phyloP scores from a whole-genome alignment of 2,113 vertebrate species.

The Rhizomys pruinosus region DNA sequence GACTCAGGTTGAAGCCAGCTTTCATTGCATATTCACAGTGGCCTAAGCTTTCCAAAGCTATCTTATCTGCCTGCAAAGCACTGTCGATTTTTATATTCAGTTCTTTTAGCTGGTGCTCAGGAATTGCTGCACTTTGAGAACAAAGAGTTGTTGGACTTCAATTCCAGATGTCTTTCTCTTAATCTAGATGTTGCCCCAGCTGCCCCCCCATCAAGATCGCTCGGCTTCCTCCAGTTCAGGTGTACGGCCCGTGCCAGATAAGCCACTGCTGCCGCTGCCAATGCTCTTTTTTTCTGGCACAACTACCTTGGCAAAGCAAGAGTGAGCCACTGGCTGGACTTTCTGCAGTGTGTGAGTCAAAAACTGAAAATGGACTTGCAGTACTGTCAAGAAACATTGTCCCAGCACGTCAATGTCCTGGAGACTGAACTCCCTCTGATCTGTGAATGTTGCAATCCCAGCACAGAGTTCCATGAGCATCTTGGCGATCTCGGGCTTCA shows the following conservation, averaged over 20 bases:
- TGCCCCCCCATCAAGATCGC: constrained; percentile 95
- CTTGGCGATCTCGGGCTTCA: too few species aligned
- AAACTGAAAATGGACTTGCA: constrained; percentile 99
- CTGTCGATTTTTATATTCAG: constrained; percentile 97
- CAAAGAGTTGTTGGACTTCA: constrained; percentile 99
- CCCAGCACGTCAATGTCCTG: constrained; percentile 99
- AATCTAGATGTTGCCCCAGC: constrained; percentile 94
- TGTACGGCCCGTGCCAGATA: constrained; percentile 86
- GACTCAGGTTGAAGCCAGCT: constrained; percentile 97
- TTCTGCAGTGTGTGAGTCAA: constrained; percentile 97
- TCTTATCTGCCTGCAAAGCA: constrained; percentile 96
- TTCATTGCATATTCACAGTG: constrained; percentile 98
- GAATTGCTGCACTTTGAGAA: constrained; percentile 95
- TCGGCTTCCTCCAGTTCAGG: constrained; percentile 94
- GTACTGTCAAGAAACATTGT: constrained; percentile 97
- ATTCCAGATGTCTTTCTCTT: constrained; percentile 94
- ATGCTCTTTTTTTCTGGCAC: constrained; percentile 92
- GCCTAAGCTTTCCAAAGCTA: constrained; percentile 95
- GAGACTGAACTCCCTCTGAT: too few species aligned
- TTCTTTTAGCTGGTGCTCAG: constrained; percentile 98
- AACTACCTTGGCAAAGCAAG: constrained; percentile 95
- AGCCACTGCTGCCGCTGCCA: constrained; percentile 72
- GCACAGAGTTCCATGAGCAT: too few species aligned
- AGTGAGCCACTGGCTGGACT: constrained; percentile 97
- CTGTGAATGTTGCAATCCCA: too few species aligned